A percentile compares a stretch with the other conserved stretches of the same genome.
Conservation (phyloP, 2,113 vertebrate species). For the Bufo bufo region DNA sequence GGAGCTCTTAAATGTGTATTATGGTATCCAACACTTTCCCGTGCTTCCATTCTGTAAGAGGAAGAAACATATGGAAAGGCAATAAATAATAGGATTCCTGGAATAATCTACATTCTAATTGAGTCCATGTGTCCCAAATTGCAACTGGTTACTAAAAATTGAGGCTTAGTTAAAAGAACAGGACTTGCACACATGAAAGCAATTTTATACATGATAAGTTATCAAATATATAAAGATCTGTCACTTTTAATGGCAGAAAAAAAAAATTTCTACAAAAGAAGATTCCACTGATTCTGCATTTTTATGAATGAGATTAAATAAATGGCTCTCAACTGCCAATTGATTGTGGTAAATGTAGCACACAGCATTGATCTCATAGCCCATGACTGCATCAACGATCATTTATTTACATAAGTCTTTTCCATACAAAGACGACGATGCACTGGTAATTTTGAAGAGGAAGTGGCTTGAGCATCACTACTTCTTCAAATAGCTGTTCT, state of each 20-base stretch:
- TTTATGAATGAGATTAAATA: background rate
- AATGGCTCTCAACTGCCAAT: background rate
- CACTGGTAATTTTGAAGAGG: too few species aligned
- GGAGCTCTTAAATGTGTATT: constrained; percentile 9
- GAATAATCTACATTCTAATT: constrained; percentile 43
- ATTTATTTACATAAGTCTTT: too few species aligned
- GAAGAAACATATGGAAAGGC: constrained; percentile 46
- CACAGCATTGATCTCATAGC: too few species aligned
- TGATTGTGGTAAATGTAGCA: too few species aligned
- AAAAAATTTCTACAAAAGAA: background rate
- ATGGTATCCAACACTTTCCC: constrained; percentile 3
- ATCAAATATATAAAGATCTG: background rate
- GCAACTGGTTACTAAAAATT: constrained; percentile 8
- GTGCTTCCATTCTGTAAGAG: constrained; percentile 10
- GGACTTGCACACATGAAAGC: constrained; percentile 12
- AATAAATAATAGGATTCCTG: constrained; percentile 51
- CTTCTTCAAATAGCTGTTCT: too few species aligned
- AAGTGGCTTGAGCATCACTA: too few species aligned
- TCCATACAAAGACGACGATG: too few species aligned
- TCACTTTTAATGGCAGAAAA: background rate
- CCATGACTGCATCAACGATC: too few species aligned
- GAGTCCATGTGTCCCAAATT: constrained; percentile 41
- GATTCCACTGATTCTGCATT: background rate
- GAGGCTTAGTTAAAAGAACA: background rate
- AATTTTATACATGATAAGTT: background rate